phyloP scores from a whole-genome alignment of 2,113 vertebrate species.

The Tragelaphus scriptus region DNA sequence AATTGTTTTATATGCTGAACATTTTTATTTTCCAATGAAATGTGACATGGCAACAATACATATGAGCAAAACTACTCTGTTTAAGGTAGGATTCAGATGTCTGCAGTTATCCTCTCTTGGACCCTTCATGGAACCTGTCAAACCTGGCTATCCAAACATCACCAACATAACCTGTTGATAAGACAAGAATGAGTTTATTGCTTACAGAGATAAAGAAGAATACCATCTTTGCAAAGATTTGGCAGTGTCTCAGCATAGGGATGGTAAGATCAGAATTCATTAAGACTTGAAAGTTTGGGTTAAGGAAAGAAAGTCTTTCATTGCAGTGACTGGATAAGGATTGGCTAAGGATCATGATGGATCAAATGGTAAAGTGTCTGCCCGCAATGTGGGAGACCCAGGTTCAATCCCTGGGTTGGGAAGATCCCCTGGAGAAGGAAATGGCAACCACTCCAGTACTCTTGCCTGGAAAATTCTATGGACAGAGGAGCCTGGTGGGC shows the following conservation, averaged over 20 bases:
- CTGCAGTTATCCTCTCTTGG: not conserved
- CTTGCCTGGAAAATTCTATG: too few relatives aligned
- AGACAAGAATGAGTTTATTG: not conserved
- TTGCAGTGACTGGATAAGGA: not conserved
- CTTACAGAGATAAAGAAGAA: not conserved
- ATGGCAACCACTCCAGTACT: too few relatives aligned
- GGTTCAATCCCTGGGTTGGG: too few relatives aligned
- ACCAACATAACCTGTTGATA: too few relatives aligned
- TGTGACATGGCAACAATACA: not conserved
- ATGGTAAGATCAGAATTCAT: not conserved
- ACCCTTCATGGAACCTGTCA: not conserved
- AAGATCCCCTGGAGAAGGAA: too few relatives aligned
- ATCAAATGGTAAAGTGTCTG: too few relatives aligned
- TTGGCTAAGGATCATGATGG: not conserved
- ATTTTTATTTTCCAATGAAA: not conserved
- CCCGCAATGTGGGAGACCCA: too few relatives aligned
- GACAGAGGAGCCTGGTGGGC: too few relatives aligned
- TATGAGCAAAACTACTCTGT: not conserved
- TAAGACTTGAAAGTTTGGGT: not conserved
- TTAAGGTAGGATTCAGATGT: not conserved
- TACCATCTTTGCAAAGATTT: not conserved
- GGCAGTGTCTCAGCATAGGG: not conserved
- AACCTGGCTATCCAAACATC: not conserved
- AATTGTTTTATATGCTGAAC: not conserved
- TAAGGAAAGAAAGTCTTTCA: not conserved